Evolutionary conservation across 2,113 vertebrate genomes (phyloP).

Genomic region (Climacteris rufus): DNA sequence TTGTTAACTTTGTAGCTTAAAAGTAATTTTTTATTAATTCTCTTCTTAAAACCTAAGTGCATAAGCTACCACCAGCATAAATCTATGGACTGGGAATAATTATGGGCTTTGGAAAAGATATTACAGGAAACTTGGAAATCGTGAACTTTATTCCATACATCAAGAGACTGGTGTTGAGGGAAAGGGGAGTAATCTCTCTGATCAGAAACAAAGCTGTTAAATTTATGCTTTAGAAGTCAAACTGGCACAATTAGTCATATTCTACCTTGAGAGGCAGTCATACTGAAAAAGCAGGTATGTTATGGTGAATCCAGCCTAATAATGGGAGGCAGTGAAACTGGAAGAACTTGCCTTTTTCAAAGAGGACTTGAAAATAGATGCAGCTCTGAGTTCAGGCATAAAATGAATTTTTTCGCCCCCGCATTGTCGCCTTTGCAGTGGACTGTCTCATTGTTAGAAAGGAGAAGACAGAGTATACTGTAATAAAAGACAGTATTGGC

Average conservation of each 20-base stretch:
- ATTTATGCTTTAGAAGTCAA: neutral
- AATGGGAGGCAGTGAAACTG: neutral
- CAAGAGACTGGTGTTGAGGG: neutral
- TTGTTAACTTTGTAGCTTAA: neutral
- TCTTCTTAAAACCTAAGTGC: neutral
- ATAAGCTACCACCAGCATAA: neutral
- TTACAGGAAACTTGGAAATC: neutral
- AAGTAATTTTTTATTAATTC: neutral
- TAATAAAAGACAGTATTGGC: neutral
- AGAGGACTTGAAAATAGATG: neutral
- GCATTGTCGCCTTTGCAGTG: neutral
- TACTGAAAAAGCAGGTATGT: neutral
- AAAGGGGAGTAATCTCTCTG: neutral
- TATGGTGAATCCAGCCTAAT: neutral
- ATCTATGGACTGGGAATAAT: neutral
- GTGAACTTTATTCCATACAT: neutral
- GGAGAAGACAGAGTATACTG: neutral
- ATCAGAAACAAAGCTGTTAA: neutral
- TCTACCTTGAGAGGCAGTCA: neutral
- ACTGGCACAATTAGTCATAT: neutral
- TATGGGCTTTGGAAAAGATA: neutral
- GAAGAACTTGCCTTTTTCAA: neutral
- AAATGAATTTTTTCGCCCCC: fast-evolving
- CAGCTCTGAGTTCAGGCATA: neutral
- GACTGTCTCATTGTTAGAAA: neutral